Percentiles rank a stretch among this genome's conserved stretches.
Conservation (phyloP, 2,113 vertebrate genomes). For the Calyptomena viridis region DNA sequence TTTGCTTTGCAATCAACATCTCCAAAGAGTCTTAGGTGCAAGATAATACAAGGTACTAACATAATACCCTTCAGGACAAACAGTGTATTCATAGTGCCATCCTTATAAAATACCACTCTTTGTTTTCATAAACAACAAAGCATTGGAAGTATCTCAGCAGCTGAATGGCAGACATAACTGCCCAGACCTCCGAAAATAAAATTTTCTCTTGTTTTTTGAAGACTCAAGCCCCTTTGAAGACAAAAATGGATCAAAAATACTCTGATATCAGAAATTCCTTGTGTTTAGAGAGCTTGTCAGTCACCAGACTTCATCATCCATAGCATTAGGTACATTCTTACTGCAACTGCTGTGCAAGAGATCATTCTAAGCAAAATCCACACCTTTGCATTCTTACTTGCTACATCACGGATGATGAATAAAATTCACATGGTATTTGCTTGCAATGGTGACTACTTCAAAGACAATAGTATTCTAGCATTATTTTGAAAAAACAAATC, state of each 20-base stretch:
- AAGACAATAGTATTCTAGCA: background rate
- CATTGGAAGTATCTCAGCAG: background rate
- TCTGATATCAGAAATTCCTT: background rate
- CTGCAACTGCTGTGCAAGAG: background rate
- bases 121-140: background rate
- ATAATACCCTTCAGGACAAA: background rate
- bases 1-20: background rate
- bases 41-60: background rate
- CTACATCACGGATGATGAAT: too few relatives aligned
- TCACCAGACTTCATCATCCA: background rate
- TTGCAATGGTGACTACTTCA: background rate
- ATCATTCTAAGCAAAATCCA: background rate
- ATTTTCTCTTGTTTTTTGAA: background rate
- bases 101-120: background rate
- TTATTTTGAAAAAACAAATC: background rate
- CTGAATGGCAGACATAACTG: background rate
- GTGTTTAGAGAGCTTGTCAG: background rate
- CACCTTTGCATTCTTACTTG: background rate
- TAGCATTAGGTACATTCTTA: background rate
- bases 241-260: background rate
- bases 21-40: background rate
- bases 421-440: background rate
- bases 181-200: background rate
- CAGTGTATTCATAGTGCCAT: background rate
- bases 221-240: background rate